Evolutionary conservation across 2,113 vertebrate genomes (phyloP).

Genomic region (Marmota monax): DNA sequence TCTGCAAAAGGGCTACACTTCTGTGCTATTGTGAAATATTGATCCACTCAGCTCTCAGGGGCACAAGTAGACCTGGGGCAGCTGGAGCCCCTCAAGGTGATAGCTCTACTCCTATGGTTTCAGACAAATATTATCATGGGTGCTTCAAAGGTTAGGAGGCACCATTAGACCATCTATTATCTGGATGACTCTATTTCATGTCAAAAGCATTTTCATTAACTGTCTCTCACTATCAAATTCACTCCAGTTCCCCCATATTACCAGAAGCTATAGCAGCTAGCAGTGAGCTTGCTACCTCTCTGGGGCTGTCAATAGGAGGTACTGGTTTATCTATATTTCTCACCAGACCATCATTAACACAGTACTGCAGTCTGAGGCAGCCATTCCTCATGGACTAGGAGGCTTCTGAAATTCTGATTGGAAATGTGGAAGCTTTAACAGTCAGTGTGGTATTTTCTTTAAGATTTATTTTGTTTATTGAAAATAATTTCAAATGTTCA

Average conservation of each 20-base stretch:
- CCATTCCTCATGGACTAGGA: background rate
- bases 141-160: background rate
- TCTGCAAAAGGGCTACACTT: background rate
- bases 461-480: conserved; percentile 4
- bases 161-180: background rate
- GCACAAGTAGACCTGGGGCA: background rate
- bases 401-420: background rate
- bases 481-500: background rate
- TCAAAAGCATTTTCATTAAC: background rate
- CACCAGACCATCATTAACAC: background rate
- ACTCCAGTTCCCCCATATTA: background rate
- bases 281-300: background rate
- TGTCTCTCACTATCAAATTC: background rate
- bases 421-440: background rate
- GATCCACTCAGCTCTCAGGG: background rate
- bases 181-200: background rate
- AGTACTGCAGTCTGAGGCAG: background rate
- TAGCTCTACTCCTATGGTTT: background rate
- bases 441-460: background rate
- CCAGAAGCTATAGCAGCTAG: background rate
- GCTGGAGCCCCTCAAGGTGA: background rate
- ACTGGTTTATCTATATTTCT: background rate
- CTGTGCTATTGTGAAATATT: background rate
- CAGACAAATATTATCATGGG: background rate
- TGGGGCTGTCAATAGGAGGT: background rate